Evolutionary conservation across 1,140 invertebrate genomes (phyloP), one percentile per base, ranked within the genome.

Genomic region (Trichonephila clavata): DNA sequence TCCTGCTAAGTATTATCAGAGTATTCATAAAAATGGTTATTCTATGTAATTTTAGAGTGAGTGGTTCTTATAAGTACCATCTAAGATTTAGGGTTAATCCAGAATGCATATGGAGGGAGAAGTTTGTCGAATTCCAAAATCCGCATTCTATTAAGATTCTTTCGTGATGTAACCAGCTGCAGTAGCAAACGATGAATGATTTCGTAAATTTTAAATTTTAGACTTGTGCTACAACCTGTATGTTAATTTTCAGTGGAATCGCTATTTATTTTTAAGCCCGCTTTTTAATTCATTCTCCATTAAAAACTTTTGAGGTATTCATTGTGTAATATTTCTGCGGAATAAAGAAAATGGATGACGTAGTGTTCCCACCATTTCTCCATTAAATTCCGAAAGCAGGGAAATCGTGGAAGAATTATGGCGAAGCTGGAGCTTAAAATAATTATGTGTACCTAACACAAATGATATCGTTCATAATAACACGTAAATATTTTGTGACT

Each of bases 191-290:
- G 68, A 77, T 77, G 39, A 77, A 39, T 39, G 68, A 39, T 27
- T 27, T 77, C 68, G 68, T 77, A 77, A 77, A 77, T n/a, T n/a
- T n/a, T n/a, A n/a, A n/a, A n/a, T 77, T 77, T 77, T 32, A 39
- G 27, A 32, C 71, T 77, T 77, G 32, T 77, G 71, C 71, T 77
- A 77, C 71, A 77, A 27, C 27, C 20, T 39, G 71, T 77, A 77
- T 39, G 27, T 77, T 77, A 77, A 77, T 77, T 77, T 77, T 39
- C 27, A 14, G 18, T 5, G 27, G n/a, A 2, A 16, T 27, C 16
- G 39, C 27, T 39, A 77, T 39, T 77, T 18, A 77, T 77, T 77
- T 77, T 77, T 32, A 3, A 2, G 18, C 71, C 16, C 16, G 71
- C n/a, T n/a, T n/a, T n/a, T n/a, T n/a, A n/a, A n/a, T n/a, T n/a